A percentile compares a stretch with the other conserved stretches of the same genome.
Conservation (phyloP, 2,797 vertebrate genomes). For the Anguilla megastoma region DNA sequence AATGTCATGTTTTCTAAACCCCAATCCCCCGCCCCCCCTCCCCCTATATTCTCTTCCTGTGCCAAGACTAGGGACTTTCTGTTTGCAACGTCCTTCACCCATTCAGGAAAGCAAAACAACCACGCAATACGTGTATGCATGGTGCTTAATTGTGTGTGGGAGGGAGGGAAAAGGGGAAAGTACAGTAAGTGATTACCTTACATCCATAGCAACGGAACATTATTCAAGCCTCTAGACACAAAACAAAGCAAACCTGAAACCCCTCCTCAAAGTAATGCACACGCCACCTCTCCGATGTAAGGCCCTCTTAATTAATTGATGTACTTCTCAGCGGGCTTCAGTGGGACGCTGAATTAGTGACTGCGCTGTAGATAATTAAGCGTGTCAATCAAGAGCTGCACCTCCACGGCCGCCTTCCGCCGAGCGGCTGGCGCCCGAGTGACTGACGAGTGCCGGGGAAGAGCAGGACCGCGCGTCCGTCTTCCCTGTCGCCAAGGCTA, state of each 20-base stretch:
- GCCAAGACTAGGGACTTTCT: not conserved
- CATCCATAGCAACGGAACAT: not conserved
- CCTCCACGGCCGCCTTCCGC: conserved; percentile 36
- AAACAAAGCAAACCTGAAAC: conserved; percentile 12
- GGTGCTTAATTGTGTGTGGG: not conserved
- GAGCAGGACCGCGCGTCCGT: conserved; percentile 40
- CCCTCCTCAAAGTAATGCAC: not conserved
- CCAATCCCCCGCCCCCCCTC: too few relatives aligned
- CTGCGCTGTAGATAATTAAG: conserved; percentile 59
- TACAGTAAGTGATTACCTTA: not conserved
- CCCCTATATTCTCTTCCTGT: not conserved
- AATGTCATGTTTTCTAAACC: not conserved
- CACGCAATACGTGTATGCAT: not conserved
- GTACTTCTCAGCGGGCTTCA: conserved; percentile 49
- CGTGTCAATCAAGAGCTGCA: conserved; percentile 54
- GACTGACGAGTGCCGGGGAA: conserved; percentile 48
- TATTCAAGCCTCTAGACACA: not conserved
- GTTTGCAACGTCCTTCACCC: not conserved
- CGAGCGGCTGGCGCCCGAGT: conserved; percentile 45
- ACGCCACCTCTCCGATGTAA: conserved; percentile 34
- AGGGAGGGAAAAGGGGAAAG: not conserved
- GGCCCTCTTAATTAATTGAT: conserved; percentile 55
- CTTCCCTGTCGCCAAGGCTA: not conserved
- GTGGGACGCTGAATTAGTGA: conserved; percentile 59
- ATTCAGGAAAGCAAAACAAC: not conserved